Conservation (phyloP, 2,113 vertebrate species). For the Ibidorhyncha struthersii region DNA sequence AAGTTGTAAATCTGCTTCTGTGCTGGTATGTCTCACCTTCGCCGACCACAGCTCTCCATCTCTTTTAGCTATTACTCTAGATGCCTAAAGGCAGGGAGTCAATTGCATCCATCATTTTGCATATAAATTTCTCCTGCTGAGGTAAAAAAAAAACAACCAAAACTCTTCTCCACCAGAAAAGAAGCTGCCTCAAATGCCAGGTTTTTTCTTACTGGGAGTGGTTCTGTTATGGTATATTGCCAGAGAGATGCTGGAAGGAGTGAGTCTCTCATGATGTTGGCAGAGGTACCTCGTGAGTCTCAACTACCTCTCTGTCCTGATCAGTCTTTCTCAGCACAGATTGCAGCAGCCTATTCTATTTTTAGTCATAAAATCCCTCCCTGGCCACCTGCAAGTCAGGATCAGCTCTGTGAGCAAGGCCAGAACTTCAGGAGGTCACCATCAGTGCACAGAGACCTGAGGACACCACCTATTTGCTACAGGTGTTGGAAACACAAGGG, state of each 20-base stretch:
- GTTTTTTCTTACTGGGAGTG: background rate
- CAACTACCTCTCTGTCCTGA: background rate
- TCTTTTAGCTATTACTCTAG: background rate
- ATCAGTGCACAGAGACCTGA: background rate
- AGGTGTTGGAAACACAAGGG: background rate
- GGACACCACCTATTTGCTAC: background rate
- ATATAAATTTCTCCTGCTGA: background rate
- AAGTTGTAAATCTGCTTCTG: background rate
- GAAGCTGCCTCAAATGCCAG: background rate
- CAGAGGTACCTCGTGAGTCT: background rate
- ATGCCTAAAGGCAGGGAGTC: background rate
- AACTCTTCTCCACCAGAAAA: background rate
- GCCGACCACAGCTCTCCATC: background rate
- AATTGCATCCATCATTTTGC: background rate
- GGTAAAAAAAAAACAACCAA: background rate
- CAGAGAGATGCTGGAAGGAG: background rate
- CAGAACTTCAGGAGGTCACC: background rate
- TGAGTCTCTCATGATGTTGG: background rate
- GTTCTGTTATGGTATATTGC: background rate
- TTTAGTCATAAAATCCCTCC: background rate
- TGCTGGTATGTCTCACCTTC: background rate
- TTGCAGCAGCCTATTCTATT: background rate
- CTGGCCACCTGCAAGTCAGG: background rate
- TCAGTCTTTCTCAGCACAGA: background rate
- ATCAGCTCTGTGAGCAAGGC: background rate